These are phyloP conservation scores for Mayetiola destructor DNA, from an alignment of 2,888 invertebrate genomes.

Conservation along the genomic window DNA sequence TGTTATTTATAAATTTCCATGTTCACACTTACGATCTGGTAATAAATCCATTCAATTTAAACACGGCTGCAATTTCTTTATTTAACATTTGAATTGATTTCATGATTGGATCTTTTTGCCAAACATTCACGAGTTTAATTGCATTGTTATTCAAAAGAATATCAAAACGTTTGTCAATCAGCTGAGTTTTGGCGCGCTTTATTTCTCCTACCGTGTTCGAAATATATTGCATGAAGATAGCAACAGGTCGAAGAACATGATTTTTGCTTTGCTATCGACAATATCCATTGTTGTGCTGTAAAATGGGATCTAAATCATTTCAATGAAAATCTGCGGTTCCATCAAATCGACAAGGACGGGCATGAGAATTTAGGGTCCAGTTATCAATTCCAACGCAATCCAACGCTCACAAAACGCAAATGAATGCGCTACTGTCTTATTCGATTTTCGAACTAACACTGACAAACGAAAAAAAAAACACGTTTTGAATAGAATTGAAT, in stretches of 20 bases:
- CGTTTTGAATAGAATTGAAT: too few relatives aligned
- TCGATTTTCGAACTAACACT: too few relatives aligned
- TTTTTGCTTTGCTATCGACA: not conserved
- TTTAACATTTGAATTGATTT: not conserved
- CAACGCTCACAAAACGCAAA: too few relatives aligned
- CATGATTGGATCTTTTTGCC: not conserved
- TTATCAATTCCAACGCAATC: too few relatives aligned
- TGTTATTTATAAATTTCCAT: slow-evolving; percentile 13
- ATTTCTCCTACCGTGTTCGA: not conserved
- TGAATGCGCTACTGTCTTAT: too few relatives aligned
- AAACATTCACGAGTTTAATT: not conserved
- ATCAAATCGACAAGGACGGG: too few relatives aligned
- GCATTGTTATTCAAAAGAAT: not conserved
- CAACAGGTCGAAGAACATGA: not conserved
- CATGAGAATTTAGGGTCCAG: too few relatives aligned
- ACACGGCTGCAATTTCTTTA: slow-evolving; percentile 32
- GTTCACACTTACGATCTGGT: slow-evolving; percentile 39
- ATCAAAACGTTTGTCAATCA: not conserved
- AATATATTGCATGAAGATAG: not conserved
- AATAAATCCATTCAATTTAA: slow-evolving; percentile 61
- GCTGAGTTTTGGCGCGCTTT: slow-evolving; percentile 8
- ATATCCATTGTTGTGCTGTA: too few relatives aligned
- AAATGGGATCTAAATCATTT: too few relatives aligned
- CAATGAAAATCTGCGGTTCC: too few relatives aligned
- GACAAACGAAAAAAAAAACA: too few relatives aligned